Evolutionary conservation across 2,113 vertebrate genomes (phyloP), one percentile per base, ranked within the genome.

Genomic region (Chlamydotis undulata): DNA sequence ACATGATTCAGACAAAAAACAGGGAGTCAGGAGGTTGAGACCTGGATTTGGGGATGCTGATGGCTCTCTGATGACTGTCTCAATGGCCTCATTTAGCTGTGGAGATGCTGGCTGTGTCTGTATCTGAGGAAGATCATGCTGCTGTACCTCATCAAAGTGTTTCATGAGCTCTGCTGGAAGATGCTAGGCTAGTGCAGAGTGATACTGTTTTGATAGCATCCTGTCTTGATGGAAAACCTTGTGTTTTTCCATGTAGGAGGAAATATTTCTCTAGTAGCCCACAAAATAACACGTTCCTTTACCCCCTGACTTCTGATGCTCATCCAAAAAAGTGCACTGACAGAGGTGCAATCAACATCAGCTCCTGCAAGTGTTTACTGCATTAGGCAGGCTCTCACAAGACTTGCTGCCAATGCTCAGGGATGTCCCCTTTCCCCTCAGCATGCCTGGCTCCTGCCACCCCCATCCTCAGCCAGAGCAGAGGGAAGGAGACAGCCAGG

Each of bases 151-250:
- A 23, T 23, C 26, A 6, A 52, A 73, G 53, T 9, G 47, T 45
- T 94, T 93, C 33, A 33, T 26, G 63, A 79, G 75, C 79, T 88
- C 56, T 90, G 65, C 70, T 76, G 83, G 75, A 76, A n/a, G 70
- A 75, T n/a, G 77, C 64, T 61, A 45, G 77, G 39, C 87, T 83
- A 33, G 6, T 9, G 26, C 69, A 65, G 29, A 85, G 55, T 1
- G 43, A 26, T 13, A 4, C 6, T 69, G 61, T 31, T 64, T 56
- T 56, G 70, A 64, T 6, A 68, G 53, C 49, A 19, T 26, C n/a
- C 28, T 21, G 63, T 4, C 79, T 31, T 28, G 75, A 80, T 55
- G 79, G 79, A 85, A 93, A 91, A 74, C 10, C 33, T 57, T 16
- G 59, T 35, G 63, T 3, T 73, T 61, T 41, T 53, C 63, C 63